These are phyloP conservation scores for Sinohyriopsis cumingii DNA, from an alignment of 2,888 invertebrate genomes.

Conservation along the genomic window DNA sequence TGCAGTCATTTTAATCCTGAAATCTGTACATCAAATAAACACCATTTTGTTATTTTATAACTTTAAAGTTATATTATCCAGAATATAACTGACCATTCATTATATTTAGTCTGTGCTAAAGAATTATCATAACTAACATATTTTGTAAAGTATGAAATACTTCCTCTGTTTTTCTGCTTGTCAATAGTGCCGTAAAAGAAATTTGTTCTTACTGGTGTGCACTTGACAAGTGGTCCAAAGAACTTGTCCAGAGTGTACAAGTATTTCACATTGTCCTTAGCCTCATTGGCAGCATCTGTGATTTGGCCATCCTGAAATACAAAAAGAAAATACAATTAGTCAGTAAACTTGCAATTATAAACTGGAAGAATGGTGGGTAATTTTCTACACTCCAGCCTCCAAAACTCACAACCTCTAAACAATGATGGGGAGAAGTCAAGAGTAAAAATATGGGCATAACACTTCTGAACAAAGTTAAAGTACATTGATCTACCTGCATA, in stretches of 20 bases:
- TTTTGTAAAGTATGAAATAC: too few species aligned
- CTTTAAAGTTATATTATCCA: too few species aligned
- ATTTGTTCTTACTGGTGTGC: slow-evolving; percentile 83
- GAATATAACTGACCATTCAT: too few species aligned
- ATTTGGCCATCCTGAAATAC: slow-evolving; percentile 83
- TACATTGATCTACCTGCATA: too few species aligned
- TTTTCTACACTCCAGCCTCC: not conserved
- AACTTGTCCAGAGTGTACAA: slow-evolving; percentile 84
- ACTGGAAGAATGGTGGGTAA: not conserved
- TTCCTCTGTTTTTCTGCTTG: too few species aligned
- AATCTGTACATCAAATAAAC: too few species aligned
- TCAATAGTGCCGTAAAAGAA: not conserved
- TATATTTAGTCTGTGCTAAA: too few species aligned
- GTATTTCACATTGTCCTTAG: slow-evolving; percentile 91
- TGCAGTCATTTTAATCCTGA: too few species aligned
- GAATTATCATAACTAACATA: too few species aligned
- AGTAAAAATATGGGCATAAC: too few species aligned
- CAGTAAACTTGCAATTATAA: not conserved
- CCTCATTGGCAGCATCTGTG: slow-evolving; percentile 95
- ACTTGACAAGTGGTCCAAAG: slow-evolving; percentile 92
- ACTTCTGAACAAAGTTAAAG: too few species aligned
- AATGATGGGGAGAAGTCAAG: not conserved
- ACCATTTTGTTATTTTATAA: too few species aligned
- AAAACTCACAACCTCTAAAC: not conserved
- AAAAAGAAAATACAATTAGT: slow-evolving; percentile 1